Conservation (phyloP, 2,888 invertebrate genomes). For the Strigamia crassipes region DNA sequence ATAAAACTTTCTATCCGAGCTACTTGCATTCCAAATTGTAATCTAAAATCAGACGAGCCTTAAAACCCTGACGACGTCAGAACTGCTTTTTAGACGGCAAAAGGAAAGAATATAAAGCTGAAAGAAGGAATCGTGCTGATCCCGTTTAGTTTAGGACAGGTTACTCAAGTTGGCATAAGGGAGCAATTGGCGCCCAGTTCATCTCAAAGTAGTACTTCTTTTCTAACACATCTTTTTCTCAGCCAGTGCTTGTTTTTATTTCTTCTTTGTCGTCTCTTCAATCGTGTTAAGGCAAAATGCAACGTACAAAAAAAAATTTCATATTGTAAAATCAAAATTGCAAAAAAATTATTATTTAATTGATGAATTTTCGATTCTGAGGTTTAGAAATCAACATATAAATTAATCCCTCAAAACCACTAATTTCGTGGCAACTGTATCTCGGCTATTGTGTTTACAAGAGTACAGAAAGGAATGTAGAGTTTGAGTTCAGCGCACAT, state of each 20-base stretch:
- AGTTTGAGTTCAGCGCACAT: no score
- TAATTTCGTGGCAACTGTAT: no score
- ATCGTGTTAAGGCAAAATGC: no score
- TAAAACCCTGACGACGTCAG: constrained; percentile 1
- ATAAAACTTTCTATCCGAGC: constrained; percentile 10
- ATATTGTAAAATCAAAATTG: no score
- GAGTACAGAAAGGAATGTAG: no score
- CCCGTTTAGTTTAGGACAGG: constrained; percentile 10
- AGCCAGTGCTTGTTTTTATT: not conserved
- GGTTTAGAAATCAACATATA: no score
- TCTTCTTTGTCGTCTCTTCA: not conserved
- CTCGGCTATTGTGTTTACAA: no score
- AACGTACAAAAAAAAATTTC: no score
- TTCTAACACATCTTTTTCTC: not conserved
- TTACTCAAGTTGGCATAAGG: constrained; percentile 10
- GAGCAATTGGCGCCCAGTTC: constrained; percentile 10
- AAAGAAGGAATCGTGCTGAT: constrained; percentile 3
- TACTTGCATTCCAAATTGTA: constrained; percentile 10
- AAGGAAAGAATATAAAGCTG: constrained; percentile 10
- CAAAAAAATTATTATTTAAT: no score
- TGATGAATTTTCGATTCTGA: no score
- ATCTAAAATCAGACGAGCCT: constrained; percentile 10
- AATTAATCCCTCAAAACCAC: no score
- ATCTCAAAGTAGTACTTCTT: constrained; percentile 4
- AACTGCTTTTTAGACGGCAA: constrained; percentile 3